phyloP scores from a whole-genome alignment of 2,113 vertebrate species.

The Theristicus caerulescens region DNA sequence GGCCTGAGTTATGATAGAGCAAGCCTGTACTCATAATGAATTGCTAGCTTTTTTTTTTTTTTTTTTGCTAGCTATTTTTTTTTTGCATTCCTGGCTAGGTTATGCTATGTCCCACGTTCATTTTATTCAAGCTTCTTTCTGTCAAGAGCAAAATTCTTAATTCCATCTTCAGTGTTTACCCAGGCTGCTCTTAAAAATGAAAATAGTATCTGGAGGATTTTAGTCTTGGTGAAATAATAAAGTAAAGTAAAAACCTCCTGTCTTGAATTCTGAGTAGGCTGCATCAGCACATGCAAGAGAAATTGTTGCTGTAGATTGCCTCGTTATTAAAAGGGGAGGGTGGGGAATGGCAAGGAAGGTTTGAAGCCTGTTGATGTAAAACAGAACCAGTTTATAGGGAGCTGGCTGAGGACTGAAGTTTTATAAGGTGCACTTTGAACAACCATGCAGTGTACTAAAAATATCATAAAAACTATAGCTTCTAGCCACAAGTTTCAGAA shows the following conservation, averaged over 20 bases:
- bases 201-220: constrained; percentile 63
- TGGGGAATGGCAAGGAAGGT: constrained; percentile 14
- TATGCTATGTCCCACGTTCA: neutral
- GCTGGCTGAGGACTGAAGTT: constrained; percentile 57
- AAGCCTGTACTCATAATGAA: neutral
- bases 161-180: constrained; percentile 61
- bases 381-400: constrained; percentile 61
- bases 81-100: neutral
- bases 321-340: constrained; percentile 54
- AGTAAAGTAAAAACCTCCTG: constrained; percentile 55
- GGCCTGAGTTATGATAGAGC: neutral
- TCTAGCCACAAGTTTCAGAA: constrained; percentile 58
- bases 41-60: neutral
- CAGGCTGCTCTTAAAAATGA: constrained; percentile 62
- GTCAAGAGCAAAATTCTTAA: constrained; percentile 56
- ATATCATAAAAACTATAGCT: constrained; percentile 56
- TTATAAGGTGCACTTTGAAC: constrained; percentile 68
- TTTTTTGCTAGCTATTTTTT: neutral
- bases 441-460: constrained; percentile 59
- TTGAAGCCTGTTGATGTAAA: constrained; percentile 55
- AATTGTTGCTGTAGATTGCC: constrained; percentile 40
- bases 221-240: constrained; percentile 60
- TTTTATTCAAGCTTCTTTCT: constrained; percentile 49
- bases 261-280: constrained; percentile 60
- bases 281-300: constrained; percentile 36